A percentile compares a stretch with the other conserved stretches of the same genome.
These are phyloP conservation scores for Ischnus inquisitorius DNA, from an alignment of 2,888 invertebrate species.

Conservation along the genomic window DNA sequence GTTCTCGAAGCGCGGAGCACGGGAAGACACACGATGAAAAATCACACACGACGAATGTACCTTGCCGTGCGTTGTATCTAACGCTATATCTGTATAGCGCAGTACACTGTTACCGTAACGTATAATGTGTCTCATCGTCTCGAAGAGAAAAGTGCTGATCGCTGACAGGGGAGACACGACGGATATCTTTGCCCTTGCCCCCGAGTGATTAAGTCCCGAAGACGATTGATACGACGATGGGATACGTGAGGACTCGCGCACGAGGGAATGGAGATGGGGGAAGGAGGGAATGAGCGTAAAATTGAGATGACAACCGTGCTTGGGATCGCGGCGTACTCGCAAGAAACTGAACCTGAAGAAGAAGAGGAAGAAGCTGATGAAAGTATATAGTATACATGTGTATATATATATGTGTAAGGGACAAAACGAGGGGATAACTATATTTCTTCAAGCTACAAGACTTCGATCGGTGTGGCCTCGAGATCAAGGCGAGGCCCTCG, in stretches of 20 bases:
- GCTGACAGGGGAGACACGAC: slow-evolving; percentile 57
- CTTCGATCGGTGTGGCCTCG: slow-evolving; percentile 43
- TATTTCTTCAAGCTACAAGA: slow-evolving; percentile 11
- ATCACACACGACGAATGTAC: slow-evolving; percentile 47
- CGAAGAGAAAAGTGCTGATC: slow-evolving; percentile 65
- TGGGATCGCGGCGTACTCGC: slow-evolving; percentile 43
- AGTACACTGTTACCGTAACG: neutral
- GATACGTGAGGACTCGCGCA: slow-evolving; percentile 41
- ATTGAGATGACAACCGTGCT: slow-evolving; percentile 68
- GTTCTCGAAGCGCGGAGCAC: slow-evolving; percentile 22
- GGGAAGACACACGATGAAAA: slow-evolving; percentile 42
- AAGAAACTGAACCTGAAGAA: slow-evolving; percentile 56
- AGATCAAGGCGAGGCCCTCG: slow-evolving; percentile 19
- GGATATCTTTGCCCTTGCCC: slow-evolving; percentile 7
- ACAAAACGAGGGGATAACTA: slow-evolving; percentile 12
- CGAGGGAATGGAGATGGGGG: neutral
- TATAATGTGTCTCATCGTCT: slow-evolving; percentile 16
- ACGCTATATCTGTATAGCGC: slow-evolving; percentile 8
- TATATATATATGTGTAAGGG: slow-evolving; percentile 7
- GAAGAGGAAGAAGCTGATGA: slow-evolving; percentile 43
- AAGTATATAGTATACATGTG: slow-evolving; percentile 2
- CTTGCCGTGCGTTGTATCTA: neutral
- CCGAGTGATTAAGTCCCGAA: slow-evolving; percentile 65
- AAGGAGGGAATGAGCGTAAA: slow-evolving; percentile 63
- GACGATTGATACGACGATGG: slow-evolving; percentile 67